A percentile compares a stretch with the other conserved stretches of the same genome.
These are phyloP conservation scores for Brevimyrus niger DNA, from an alignment of 2,113 vertebrate species.

Conservation along the genomic window DNA sequence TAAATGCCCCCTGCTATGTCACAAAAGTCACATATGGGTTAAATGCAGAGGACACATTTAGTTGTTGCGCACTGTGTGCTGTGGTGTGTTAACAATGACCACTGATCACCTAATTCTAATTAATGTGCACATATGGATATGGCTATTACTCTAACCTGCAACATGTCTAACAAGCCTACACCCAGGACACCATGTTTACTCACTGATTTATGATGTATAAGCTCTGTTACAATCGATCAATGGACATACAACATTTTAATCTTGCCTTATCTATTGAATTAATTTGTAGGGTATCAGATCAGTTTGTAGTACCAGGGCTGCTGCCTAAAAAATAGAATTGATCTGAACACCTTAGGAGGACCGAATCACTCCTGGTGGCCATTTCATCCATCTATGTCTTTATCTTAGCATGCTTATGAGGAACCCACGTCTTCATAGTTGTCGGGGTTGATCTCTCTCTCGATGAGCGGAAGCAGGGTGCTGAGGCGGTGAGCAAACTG, in stretches of 20 bases:
- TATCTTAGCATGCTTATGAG: not conserved
- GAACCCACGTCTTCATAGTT: conserved; percentile 75
- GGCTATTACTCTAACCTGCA: not conserved
- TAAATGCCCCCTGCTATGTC: too few species aligned
- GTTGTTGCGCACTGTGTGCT: too few species aligned
- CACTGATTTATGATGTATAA: not conserved
- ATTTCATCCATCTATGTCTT: not conserved
- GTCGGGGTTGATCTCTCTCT: conserved; percentile 71
- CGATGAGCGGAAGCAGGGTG: conserved; percentile 69
- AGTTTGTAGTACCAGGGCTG: not conserved
- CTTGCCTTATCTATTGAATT: not conserved
- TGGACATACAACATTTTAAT: not conserved
- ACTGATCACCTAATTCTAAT: too few species aligned
- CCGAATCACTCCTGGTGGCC: not conserved
- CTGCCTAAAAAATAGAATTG: not conserved
- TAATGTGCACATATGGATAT: not conserved
- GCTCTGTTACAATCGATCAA: not conserved
- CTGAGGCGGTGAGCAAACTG: conserved; percentile 69
- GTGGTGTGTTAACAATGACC: too few species aligned
- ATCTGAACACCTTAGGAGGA: not conserved
- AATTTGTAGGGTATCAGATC: not conserved
- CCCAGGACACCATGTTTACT: not conserved
- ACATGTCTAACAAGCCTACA: not conserved
- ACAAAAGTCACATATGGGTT: too few species aligned
- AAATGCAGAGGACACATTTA: too few species aligned